Conservation (phyloP, 2,113 vertebrate species). For the Geococcyx californianus region DNA sequence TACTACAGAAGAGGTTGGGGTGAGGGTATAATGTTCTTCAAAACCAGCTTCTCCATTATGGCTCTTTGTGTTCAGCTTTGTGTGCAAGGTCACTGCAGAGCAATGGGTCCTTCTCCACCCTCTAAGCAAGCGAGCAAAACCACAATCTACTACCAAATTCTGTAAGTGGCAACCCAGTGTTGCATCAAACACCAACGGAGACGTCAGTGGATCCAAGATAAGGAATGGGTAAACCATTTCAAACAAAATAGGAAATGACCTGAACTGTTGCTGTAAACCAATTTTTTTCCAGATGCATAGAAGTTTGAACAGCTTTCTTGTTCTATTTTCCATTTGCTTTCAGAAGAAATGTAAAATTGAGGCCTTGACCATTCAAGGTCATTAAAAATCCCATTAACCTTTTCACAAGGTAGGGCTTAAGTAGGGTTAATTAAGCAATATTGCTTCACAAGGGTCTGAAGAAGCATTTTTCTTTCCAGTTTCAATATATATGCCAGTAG, state of each 20-base stretch:
- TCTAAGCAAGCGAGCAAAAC: fast-evolving
- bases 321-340: constrained; percentile 69
- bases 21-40: background rate
- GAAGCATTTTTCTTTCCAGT: constrained; percentile 51
- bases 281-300: background rate
- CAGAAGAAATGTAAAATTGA: constrained; percentile 71
- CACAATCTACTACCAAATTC: background rate
- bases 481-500: constrained; percentile 18
- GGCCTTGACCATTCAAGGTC: constrained; percentile 74
- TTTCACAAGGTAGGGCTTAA: constrained; percentile 70
- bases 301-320: constrained; percentile 58
- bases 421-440: constrained; percentile 74
- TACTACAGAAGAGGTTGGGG: background rate
- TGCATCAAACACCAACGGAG: background rate
- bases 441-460: constrained; percentile 63
- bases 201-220: background rate
- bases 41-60: background rate
- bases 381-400: constrained; percentile 75
- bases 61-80: background rate
- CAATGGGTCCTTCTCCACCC: background rate
- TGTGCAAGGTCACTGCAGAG: background rate
- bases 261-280: constrained; percentile 29
- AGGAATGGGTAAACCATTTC: background rate
- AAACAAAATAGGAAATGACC: constrained; percentile 12
- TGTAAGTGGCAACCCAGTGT: background rate